Percentiles rank a stretch among this genome's conserved stretches.
Evolutionary conservation across 2,797 vertebrate species (phyloP).

Genomic region (Manis crassicaudata): DNA sequence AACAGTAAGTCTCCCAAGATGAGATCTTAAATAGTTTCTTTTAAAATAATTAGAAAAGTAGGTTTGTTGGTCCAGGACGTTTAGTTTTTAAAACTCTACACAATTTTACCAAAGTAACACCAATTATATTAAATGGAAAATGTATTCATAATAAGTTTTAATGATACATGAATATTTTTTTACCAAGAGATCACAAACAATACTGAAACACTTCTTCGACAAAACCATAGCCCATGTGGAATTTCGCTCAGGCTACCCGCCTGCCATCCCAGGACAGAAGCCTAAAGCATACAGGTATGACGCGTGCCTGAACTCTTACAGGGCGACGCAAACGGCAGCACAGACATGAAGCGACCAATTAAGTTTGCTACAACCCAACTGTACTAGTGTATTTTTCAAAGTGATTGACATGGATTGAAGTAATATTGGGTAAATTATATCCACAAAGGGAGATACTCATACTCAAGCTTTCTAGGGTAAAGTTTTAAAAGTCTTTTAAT

Average conservation of each 20-base stretch:
- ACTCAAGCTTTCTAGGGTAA: no score
- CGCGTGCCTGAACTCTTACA: not conserved
- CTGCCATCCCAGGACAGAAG: not conserved
- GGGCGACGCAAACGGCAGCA: accelerated
- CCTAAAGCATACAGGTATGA: not conserved
- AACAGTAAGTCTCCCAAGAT: not conserved
- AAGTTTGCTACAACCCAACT: no score
- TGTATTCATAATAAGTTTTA: not conserved
- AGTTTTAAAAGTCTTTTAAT: not conserved
- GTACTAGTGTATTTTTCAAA: no score
- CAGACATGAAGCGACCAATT: not conserved
- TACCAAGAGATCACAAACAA: not conserved
- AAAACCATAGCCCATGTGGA: not conserved
- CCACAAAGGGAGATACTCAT: not conserved
- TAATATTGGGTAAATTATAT: no score
- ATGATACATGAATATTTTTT: not conserved
- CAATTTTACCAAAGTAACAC: not conserved
- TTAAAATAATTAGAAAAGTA: not conserved
- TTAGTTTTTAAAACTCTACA: no score
- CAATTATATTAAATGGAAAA: not conserved
- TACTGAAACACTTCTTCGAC: not conserved
- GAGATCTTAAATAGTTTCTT: not conserved
- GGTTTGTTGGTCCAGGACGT: not conserved
- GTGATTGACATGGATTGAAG: accelerated
- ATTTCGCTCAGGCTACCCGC: accelerated